These are phyloP conservation scores for Nesospiza acunhae DNA, from an alignment of 2,113 vertebrate genomes.

Conservation along the genomic window DNA sequence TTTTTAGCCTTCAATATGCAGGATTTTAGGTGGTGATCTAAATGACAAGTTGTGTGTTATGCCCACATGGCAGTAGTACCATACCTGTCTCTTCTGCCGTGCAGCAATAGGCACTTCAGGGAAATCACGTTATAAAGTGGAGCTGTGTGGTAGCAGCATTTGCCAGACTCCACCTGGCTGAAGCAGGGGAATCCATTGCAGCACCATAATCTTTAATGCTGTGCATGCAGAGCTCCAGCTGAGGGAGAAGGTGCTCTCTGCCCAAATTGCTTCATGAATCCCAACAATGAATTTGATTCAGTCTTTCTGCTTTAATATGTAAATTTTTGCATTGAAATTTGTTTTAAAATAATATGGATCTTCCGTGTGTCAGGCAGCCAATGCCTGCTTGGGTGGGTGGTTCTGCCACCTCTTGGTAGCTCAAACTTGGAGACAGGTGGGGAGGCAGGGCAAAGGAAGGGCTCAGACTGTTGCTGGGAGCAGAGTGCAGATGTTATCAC, in stretches of 20 bases:
- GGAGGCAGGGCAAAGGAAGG: not conserved
- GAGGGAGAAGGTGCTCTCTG: not conserved
- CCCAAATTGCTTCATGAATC: not conserved
- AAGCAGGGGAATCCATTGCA: not conserved
- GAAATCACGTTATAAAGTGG: not conserved
- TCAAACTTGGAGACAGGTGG: not conserved
- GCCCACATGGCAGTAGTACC: not conserved
- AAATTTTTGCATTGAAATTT: not conserved
- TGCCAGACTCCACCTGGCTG: not conserved
- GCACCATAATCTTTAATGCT: fast-evolving
- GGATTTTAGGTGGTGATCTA: not conserved
- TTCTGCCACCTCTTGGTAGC: not conserved
- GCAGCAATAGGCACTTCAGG: not conserved
- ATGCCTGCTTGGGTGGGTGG: not conserved
- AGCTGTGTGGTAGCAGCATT: not conserved
- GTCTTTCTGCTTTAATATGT: not conserved
- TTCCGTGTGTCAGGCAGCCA: not conserved
- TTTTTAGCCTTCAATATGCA: not conserved
- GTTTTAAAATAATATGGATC: not conserved
- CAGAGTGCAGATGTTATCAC: not conserved
- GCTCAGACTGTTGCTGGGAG: not conserved
- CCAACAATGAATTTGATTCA: not conserved
- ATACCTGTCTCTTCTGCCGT: not conserved
- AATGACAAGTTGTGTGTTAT: not conserved
- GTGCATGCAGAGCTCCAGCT: not conserved